These are phyloP conservation scores for Polyommatus icarus DNA, from an alignment of 2,888 invertebrate species.

Conservation along the genomic window DNA sequence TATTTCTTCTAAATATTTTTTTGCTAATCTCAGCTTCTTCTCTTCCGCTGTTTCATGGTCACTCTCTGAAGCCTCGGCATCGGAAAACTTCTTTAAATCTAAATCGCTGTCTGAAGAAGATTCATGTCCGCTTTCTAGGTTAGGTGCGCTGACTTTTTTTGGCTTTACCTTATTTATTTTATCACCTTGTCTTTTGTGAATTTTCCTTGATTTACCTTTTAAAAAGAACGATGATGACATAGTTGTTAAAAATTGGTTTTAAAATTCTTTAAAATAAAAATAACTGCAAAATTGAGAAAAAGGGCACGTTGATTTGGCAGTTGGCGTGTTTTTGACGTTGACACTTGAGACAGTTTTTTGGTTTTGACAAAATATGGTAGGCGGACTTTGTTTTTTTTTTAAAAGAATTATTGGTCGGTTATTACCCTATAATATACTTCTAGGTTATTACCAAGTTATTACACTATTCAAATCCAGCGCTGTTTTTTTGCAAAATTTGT, in stretches of 20 bases:
- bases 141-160: constrained; percentile 61
- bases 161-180: constrained; percentile 63
- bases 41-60: constrained; percentile 93
- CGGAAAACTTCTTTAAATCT: constrained; percentile 80
- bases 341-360: not conserved
- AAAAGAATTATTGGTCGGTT: too few relatives aligned
- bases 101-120: constrained; percentile 84
- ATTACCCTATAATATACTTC: too few relatives aligned
- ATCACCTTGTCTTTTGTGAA: constrained; percentile 78
- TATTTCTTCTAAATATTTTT: constrained; percentile 93
- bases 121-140: constrained; percentile 80
- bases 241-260: constrained; percentile 33
- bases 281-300: constrained; percentile 2
- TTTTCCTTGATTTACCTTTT: constrained; percentile 79
- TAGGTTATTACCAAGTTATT: too few relatives aligned
- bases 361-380: constrained; percentile 2
- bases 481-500: too few relatives aligned
- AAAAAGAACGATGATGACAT: constrained; percentile 82
- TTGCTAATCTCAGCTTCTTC: constrained; percentile 93
- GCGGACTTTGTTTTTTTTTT: not conserved
- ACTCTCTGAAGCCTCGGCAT: constrained; percentile 77
- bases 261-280: not conserved
- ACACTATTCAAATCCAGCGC: too few relatives aligned
- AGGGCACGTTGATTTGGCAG: constrained; percentile 41
- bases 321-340: constrained; percentile 27